Conservation (phyloP, 2,113 vertebrate genomes). For the Ailurus styani region DNA sequence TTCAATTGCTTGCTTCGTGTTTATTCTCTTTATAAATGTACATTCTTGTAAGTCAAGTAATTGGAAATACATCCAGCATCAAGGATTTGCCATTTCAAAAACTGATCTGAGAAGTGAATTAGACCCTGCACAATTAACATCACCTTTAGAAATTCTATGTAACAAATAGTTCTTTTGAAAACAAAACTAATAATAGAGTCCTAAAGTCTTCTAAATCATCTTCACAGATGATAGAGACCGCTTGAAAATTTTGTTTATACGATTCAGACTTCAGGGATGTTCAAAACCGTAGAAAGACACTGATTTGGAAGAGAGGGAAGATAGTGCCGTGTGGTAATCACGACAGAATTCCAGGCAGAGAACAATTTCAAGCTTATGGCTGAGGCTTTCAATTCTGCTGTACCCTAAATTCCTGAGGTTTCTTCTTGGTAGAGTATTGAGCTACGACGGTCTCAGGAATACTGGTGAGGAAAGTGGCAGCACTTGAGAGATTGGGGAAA, state of each 20-base stretch:
- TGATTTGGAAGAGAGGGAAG: neutral
- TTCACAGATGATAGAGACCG: neutral
- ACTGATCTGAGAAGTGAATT: neutral
- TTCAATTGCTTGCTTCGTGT: conserved; percentile 12
- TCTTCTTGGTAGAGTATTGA: neutral
- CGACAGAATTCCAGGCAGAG: neutral
- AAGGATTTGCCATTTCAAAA: conserved; percentile 22
- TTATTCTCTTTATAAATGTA: conserved; percentile 27
- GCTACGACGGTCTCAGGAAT: neutral
- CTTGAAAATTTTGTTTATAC: neutral
- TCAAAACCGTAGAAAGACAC: neutral
- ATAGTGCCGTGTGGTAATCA: neutral
- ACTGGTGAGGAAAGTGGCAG: neutral
- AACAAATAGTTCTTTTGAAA: neutral
- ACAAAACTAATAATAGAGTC: neutral
- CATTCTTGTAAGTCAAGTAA: neutral
- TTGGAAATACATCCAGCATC: neutral
- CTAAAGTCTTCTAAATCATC: neutral
- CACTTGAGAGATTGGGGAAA: neutral
- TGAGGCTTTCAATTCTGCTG: neutral
- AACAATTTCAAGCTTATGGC: neutral
- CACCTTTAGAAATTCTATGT: neutral
- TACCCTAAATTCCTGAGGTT: neutral
- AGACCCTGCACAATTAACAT: neutral
- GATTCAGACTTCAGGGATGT: neutral